Conservation (phyloP, 2,113 vertebrate genomes). For the Willisornis vidua region DNA sequence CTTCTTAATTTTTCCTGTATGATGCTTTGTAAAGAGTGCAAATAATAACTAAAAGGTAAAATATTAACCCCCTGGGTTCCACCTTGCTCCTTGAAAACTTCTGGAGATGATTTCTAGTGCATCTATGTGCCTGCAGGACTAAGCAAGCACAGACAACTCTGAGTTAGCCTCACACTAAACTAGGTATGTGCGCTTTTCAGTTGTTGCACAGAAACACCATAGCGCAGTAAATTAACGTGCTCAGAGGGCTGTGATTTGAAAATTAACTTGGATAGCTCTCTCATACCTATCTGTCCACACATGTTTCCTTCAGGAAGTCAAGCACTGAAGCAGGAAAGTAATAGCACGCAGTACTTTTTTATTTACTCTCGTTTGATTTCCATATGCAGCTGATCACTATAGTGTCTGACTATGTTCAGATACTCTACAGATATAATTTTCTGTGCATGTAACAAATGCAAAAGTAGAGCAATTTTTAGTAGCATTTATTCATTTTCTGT, state of each 20-base stretch:
- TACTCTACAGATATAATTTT: not conserved
- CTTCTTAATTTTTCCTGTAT: not conserved
- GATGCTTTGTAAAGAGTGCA: not conserved
- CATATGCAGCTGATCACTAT: not conserved
- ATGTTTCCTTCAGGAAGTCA: not conserved
- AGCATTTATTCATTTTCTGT: not conserved
- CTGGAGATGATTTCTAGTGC: not conserved
- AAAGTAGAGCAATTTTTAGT: not conserved
- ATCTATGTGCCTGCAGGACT: not conserved
- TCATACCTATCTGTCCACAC: not conserved
- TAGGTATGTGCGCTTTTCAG: not conserved
- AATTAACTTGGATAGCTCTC: not conserved
- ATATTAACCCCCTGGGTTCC: not conserved
- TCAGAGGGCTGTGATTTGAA: not conserved
- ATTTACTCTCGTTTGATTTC: not conserved
- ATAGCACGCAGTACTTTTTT: not conserved
- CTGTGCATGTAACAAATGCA: not conserved
- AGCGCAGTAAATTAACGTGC: not conserved
- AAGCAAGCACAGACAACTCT: not conserved
- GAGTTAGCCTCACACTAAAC: fast-evolving
- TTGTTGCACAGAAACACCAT: not conserved
- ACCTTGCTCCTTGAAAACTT: not conserved
- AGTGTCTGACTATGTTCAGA: not conserved
- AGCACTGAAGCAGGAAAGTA: not conserved
- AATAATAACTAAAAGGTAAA: not conserved